Conservation (phyloP, 2,888 invertebrate genomes). For the Artemia sinica region DNA sequence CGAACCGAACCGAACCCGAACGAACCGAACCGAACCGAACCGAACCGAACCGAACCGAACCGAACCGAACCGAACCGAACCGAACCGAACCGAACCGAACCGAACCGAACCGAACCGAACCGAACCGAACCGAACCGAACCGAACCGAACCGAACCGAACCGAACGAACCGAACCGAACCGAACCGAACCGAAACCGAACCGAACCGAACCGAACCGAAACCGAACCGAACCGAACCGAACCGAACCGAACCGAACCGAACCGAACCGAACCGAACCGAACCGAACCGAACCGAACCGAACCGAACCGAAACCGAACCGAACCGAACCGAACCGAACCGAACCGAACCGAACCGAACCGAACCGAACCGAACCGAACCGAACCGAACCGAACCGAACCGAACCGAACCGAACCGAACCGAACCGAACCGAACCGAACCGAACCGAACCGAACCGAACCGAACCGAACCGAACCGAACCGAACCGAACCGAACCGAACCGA, state of each 20-base stretch:
- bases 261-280: too few relatives aligned
- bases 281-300: slow-evolving; percentile 21
- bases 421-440: slow-evolving; percentile 23
- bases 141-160: slow-evolving; percentile 23
- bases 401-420: slow-evolving; percentile 23
- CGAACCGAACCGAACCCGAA: slow-evolving; percentile 21
- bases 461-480: slow-evolving; percentile 19
- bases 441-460: slow-evolving; percentile 22
- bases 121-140: slow-evolving; percentile 23
- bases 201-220: too few relatives aligned
- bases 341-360: slow-evolving; percentile 22
- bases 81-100: slow-evolving; percentile 22
- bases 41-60: slow-evolving; percentile 21
- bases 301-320: too few relatives aligned
- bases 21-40: too few relatives aligned
- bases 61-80: slow-evolving; percentile 14
- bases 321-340: slow-evolving; percentile 19
- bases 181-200: too few relatives aligned
- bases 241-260: slow-evolving; percentile 21
- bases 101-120: slow-evolving; percentile 22
- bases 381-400: slow-evolving; percentile 20
- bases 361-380: slow-evolving; percentile 22
- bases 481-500: slow-evolving; percentile 21
- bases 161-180: too few relatives aligned
- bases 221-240: too few relatives aligned